These are phyloP conservation scores for Pygoscelis adeliae DNA, from an alignment of 2,113 vertebrate species.

Conservation along the genomic window DNA sequence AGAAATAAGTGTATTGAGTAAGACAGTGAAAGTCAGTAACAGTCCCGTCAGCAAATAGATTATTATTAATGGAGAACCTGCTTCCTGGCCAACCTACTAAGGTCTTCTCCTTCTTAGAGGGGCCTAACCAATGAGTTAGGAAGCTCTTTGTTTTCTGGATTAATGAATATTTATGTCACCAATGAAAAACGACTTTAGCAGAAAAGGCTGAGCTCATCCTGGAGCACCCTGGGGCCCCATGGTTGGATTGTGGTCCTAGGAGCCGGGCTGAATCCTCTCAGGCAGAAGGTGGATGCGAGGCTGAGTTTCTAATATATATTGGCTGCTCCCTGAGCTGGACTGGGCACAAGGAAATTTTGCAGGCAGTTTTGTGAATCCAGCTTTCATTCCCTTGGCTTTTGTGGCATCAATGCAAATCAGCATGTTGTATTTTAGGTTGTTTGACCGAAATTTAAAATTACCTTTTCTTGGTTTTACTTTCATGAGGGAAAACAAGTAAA, in stretches of 20 bases:
- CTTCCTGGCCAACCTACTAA: neutral
- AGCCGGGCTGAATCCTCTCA: neutral
- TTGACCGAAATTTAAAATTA: neutral
- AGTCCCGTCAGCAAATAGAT: neutral
- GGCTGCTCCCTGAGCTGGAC: neutral
- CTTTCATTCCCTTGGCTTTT: neutral
- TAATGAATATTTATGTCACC: neutral
- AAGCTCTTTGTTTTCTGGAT: neutral
- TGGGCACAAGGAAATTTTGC: neutral
- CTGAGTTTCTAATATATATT: neutral
- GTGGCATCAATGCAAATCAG: neutral
- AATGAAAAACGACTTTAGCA: neutral
- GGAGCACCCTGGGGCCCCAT: fast-evolving
- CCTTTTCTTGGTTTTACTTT: neutral
- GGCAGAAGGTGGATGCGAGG: neutral
- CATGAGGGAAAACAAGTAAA: neutral
- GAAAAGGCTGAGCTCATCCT: neutral
- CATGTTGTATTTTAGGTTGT: neutral
- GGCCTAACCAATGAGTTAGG: neutral
- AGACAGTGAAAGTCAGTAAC: neutral
- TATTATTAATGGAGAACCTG: neutral
- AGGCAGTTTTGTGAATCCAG: neutral
- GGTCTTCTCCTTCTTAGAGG: neutral
- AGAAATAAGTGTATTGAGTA: neutral
- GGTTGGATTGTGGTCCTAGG: neutral